Conservation (phyloP, 2,888 invertebrate genomes). For the Uropetala carovei region DNA sequence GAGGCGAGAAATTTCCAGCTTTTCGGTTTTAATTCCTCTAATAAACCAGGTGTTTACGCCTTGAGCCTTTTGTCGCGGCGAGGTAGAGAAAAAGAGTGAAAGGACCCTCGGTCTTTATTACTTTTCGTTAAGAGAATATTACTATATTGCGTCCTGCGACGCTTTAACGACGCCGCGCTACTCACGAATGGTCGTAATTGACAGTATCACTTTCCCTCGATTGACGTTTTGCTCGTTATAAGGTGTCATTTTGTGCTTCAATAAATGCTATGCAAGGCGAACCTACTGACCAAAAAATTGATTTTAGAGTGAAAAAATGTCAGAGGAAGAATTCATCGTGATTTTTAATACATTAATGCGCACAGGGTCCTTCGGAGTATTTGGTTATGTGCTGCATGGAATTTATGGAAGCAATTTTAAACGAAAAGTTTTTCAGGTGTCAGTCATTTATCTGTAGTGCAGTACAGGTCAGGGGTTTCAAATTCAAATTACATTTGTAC, state of each 20-base stretch:
- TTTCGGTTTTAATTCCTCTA: slow-evolving; percentile 12
- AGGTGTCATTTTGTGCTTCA: background rate
- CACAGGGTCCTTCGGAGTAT: no score
- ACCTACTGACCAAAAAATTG: no score
- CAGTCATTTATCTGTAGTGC: no score
- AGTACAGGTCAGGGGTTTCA: no score
- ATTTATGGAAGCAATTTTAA: no score
- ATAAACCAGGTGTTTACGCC: slow-evolving; percentile 35
- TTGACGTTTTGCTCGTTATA: background rate
- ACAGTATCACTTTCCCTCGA: background rate
- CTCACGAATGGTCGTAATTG: background rate
- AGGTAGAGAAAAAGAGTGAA: background rate
- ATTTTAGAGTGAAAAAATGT: no score
- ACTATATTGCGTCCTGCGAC: slow-evolving; percentile 9
- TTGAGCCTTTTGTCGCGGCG: background rate
- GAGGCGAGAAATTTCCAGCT: slow-evolving; percentile 32
- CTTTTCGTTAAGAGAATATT: background rate
- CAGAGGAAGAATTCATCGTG: no score
- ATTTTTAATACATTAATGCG: no score
- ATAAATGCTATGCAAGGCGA: background rate
- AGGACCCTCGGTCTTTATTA: background rate
- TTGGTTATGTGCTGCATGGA: no score
- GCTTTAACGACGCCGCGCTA: background rate
- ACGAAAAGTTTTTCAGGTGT: no score
- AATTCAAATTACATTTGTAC: no score